These are phyloP conservation scores for Sorex maritimensis DNA, from an alignment of 2,797 vertebrate species.

Conservation along the genomic window DNA sequence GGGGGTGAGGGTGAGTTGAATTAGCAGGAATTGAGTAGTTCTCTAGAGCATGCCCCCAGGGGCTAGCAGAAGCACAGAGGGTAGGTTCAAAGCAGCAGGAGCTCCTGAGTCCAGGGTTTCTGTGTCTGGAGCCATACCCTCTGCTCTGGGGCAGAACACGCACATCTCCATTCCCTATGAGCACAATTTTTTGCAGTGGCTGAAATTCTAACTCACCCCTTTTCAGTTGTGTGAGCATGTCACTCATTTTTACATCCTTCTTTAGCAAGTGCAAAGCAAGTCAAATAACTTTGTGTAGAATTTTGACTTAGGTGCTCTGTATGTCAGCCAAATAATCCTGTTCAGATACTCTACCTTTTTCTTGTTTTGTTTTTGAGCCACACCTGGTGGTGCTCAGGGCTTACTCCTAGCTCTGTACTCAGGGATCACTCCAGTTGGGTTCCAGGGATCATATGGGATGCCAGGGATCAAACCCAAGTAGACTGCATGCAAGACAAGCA, in stretches of 20 bases:
- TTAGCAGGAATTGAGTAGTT: slow-evolving; percentile 8
- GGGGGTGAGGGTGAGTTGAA: neutral
- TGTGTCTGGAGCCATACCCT: neutral
- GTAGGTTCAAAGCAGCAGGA: neutral
- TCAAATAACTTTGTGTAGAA: slow-evolving; percentile 5
- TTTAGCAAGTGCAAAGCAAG: neutral
- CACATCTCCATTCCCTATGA: neutral
- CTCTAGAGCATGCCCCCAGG: neutral
- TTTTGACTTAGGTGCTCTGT: neutral
- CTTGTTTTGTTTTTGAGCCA: too few species aligned
- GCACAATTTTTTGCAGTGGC: too few species aligned
- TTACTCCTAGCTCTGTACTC: too few species aligned
- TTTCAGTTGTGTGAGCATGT: neutral
- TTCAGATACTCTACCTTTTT: neutral
- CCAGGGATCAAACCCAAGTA: too few species aligned
- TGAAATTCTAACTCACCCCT: neutral
- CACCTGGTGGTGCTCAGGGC: too few species aligned
- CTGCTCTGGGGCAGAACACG: too few species aligned
- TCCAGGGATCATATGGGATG: too few species aligned
- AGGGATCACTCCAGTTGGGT: too few species aligned
- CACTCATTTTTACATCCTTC: neutral
- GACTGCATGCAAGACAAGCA: too few species aligned
- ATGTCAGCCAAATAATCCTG: neutral
- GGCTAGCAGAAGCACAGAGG: neutral
- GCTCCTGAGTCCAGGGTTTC: neutral